These are phyloP conservation scores for Plebejus anna DNA, from an alignment of 2,888 invertebrate genomes.

Conservation along the genomic window DNA sequence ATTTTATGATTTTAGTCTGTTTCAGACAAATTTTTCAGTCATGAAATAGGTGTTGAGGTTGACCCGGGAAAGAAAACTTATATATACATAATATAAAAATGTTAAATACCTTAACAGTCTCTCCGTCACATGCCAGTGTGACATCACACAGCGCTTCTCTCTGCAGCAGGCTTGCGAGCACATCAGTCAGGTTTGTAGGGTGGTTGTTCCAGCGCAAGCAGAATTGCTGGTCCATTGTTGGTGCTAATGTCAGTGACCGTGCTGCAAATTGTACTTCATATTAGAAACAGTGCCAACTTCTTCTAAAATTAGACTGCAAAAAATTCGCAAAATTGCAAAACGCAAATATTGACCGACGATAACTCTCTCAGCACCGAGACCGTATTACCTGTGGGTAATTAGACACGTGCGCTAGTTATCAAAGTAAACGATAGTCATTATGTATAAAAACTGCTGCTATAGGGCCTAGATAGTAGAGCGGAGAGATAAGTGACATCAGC, in stretches of 20 bases:
- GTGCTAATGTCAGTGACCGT: conserved; percentile 79
- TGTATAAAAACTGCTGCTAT: conserved; percentile 77
- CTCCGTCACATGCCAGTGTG: conserved; percentile 94
- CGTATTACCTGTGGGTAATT: conserved; percentile 59
- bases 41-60: background rate
- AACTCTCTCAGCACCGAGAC: conserved; percentile 49
- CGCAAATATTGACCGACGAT: conserved; percentile 45
- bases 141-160: conserved; percentile 95
- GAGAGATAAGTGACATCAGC: conserved; percentile 80
- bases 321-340: conserved; percentile 40
- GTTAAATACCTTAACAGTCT: conserved; percentile 86
- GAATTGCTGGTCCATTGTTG: conserved; percentile 90
- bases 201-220: conserved; percentile 97
- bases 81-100: conserved; percentile 16
- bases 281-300: conserved; percentile 47
- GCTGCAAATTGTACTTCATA: conserved; percentile 64
- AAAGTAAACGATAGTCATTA: conserved; percentile 65
- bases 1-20: background rate
- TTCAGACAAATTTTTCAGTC: conserved; percentile 1
- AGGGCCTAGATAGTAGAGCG: conserved; percentile 79
- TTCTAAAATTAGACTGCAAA: conserved; percentile 37
- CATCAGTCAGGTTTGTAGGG: conserved; percentile 94
- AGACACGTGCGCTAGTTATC: conserved; percentile 68
- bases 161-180: conserved; percentile 91
- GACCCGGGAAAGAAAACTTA: background rate